Percentiles rank a stretch among this genome's conserved stretches.
Conservation (phyloP, 92 coral and sea anemone species). For the Metridium senile region DNA sequence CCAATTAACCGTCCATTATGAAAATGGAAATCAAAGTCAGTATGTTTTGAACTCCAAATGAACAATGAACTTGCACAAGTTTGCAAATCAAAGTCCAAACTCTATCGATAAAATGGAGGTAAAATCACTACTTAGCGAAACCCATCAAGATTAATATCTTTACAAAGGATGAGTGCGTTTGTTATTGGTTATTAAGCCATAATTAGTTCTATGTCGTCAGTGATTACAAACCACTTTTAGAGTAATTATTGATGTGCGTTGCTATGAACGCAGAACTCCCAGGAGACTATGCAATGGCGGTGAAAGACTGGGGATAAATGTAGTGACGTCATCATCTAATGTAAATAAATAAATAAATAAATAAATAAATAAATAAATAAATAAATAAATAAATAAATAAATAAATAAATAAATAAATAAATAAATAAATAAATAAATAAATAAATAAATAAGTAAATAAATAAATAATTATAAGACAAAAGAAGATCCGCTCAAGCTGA, state of each 20-base stretch:
- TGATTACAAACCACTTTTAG: neutral
- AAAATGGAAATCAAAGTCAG: neutral
- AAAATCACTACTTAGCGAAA: neutral
- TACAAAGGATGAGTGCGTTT: neutral
- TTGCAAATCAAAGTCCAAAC: neutral
- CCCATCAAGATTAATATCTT: neutral
- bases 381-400: neutral
- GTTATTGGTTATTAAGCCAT: constrained; percentile 13
- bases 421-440: neutral
- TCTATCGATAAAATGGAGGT: neutral
- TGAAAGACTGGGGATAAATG: constrained; percentile 8
- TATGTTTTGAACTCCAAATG: neutral
- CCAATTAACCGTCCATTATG: neutral
- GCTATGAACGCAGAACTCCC: constrained; percentile 34
- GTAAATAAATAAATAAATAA: neutral
- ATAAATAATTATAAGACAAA: too few species aligned
- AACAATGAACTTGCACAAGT: neutral
- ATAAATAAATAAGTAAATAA: neutral
- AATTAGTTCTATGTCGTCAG: constrained; percentile 2
- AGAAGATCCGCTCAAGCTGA: too few species aligned
- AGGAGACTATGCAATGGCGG: constrained; percentile 22
- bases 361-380: neutral
- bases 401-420: neutral
- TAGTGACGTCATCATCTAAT: constrained; percentile 23
- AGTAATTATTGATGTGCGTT: neutral